Base-by-base conservation (phyloP, 2,797 vertebrate species). In the Alfaro cultratus region DNA sequence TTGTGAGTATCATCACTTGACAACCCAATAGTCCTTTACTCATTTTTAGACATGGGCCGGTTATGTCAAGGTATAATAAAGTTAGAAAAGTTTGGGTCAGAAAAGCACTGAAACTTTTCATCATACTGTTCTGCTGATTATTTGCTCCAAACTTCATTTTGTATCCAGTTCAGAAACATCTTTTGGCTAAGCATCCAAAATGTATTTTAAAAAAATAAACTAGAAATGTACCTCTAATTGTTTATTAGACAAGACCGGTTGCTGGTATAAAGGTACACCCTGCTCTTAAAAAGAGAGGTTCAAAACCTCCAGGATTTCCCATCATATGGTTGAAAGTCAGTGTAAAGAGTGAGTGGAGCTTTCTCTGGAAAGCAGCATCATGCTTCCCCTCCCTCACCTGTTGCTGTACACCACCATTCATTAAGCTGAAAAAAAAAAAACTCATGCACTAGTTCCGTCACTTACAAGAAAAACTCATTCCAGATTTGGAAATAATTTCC, bases 1-100 rank as follows among this genome's bases (percentile, higher is more conserved):
- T 80, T 83, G 85, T 41, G 21, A 68, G 36, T 77, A 4, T 79
- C 73, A 71, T 8, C 74, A 74, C 82, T 83, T 83, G 81, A 84
- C 86, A 87, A 87, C 76, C 55, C 83, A 74, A 13, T 76, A 84
- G 81, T 87, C 87, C 76, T 85, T 89, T 78, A 85, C 46, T 62
- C 15, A 7, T 64, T 29, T 45, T 45, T 16, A 71, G 41, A n/a
- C 39, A 29, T 1, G 23, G 68, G 39, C 13, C 6, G 21, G 3
- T 43, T 68, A 26, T n/a, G 9, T 68, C 5, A 41, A 68, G 1
- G 36, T 26, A 41, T 13, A 68, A 26, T 5, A 68, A 41, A 39
- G 12, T 67, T 39, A 21, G 6, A 10, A 67, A 67, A 64, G 62
- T 64, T 39, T 64, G 34, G 64, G 21, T 68, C 21, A 41, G 36